These are phyloP conservation scores for Pseudolycoriella hygida DNA, from an alignment of 2,888 invertebrate species.

Conservation along the genomic window DNA sequence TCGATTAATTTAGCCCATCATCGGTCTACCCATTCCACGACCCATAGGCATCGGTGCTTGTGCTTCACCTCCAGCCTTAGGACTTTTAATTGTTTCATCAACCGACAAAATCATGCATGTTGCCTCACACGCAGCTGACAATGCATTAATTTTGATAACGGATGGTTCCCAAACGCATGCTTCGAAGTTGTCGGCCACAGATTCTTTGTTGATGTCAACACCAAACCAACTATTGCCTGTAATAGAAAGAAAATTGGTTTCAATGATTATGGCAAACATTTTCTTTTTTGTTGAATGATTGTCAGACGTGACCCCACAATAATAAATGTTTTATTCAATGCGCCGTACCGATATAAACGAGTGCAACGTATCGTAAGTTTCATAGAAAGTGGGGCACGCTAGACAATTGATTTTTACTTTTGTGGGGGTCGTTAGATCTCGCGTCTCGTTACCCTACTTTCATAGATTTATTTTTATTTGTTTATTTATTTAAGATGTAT, in stretches of 20 bases:
- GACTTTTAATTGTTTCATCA: conserved; percentile 96
- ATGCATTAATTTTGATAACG: conserved; percentile 88
- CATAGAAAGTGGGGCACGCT: too few species aligned
- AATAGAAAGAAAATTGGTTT: too few species aligned
- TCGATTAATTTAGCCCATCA: conserved; percentile 18
- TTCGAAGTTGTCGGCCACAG: conserved; percentile 83
- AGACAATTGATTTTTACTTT: too few species aligned
- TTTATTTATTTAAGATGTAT: too few species aligned
- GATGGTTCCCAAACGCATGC: conserved; percentile 97
- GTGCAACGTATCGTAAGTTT: too few species aligned
- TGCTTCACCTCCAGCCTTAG: conserved; percentile 34
- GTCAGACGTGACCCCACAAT: too few species aligned
- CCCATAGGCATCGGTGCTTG: conserved; percentile 37
- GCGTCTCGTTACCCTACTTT: too few species aligned
- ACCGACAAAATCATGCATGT: conserved; percentile 89
- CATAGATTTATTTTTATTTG: too few species aligned
- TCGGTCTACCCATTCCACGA: conserved; percentile 60
- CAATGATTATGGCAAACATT: conserved; percentile 1
- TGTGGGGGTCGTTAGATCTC: too few species aligned
- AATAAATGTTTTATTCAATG: too few species aligned
- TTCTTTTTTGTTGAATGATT: neutral
- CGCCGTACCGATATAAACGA: too few species aligned
- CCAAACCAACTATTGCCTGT: conserved; percentile 78
- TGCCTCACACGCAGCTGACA: conserved; percentile 91
- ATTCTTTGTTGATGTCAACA: conserved; percentile 86